Evolutionary conservation across 1,140 invertebrate genomes (phyloP), one percentile per base, ranked within the genome.

Genomic region (Metopolophium dirhodum): DNA sequence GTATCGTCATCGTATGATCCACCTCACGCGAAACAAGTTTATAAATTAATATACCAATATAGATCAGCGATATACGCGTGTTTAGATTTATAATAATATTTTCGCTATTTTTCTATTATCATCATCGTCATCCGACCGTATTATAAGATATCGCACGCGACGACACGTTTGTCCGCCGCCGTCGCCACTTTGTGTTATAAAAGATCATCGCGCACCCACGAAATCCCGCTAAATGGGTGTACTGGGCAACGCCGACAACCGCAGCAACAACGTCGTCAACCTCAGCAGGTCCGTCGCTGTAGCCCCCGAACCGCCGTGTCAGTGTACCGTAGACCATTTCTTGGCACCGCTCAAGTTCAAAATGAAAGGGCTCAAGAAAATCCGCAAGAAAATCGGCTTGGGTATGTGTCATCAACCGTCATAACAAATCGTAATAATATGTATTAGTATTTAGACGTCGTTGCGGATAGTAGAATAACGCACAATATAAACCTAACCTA

Each of bases 361-460:
- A 94, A 96, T 96, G 96, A 96, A 96, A 95, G 96, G 96, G 89
- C 95, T 96, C 6, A 96, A 96, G 95, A 96, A 96, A 94, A 95
- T 96, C 94, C 96, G 96, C 94, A 95, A 95, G 94, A 96, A 96
- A 94, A 96, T 96, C 95, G 96, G 96, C 49, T 93, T 96, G 95
- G 96, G 96, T 96, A 95, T 95, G 96, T 95, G 49, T 49, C 45
- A 26, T 26, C 11, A 14, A 47, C 0, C 7, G 11, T 49, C 47
- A 49, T 47, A 8, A 47, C 22, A 51, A 51, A 51, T 51, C 49
- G 20, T 20, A 18, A 51, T 1, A 1, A 51, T 51, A 20, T 20
- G 51, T 51, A 51, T 51, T 51, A 51, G 51, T 51, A 51, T 51
- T 51, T 51, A 51, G 51, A 20, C 51, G 51, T 51, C 51, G 51